phyloP scores from a whole-genome alignment of 2,797 vertebrate species.

The Yasuhikotakia modesta region DNA sequence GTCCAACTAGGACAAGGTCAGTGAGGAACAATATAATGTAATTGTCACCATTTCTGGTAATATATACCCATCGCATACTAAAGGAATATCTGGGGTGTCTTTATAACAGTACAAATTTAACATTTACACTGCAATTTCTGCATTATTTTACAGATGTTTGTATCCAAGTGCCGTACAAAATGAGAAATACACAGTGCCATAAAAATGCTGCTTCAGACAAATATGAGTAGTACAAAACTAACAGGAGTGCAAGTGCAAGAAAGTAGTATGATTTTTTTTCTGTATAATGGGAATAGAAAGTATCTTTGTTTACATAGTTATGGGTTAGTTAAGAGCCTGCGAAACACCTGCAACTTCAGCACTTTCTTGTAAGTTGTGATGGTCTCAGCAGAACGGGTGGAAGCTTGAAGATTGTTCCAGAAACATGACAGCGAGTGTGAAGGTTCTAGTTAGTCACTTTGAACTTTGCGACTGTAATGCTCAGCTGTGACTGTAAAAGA shows the following conservation, averaged over 20 bases:
- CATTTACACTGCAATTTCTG: neutral
- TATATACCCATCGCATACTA: conserved; percentile 12
- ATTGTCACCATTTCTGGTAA: neutral
- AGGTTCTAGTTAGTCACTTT: neutral
- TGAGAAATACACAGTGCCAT: neutral
- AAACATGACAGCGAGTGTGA: neutral
- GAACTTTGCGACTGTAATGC: neutral
- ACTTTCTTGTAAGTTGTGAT: neutral
- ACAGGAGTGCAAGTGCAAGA: neutral
- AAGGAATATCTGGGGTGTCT: neutral
- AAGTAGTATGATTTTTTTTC: neutral
- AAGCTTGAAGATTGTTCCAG: neutral
- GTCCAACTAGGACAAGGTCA: conserved; percentile 45
- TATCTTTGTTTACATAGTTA: neutral
- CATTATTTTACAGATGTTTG: too few relatives aligned
- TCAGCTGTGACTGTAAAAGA: neutral
- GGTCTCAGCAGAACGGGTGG: neutral
- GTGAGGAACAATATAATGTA: neutral
- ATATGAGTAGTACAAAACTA: neutral
- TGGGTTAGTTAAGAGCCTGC: neutral
- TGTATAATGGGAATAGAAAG: neutral
- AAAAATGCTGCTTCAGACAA: neutral
- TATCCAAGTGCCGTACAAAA: neutral
- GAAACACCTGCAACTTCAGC: neutral
- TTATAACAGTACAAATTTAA: neutral